Conservation (phyloP, 2,113 vertebrate species). For the Nothoprocta perdicaria region DNA sequence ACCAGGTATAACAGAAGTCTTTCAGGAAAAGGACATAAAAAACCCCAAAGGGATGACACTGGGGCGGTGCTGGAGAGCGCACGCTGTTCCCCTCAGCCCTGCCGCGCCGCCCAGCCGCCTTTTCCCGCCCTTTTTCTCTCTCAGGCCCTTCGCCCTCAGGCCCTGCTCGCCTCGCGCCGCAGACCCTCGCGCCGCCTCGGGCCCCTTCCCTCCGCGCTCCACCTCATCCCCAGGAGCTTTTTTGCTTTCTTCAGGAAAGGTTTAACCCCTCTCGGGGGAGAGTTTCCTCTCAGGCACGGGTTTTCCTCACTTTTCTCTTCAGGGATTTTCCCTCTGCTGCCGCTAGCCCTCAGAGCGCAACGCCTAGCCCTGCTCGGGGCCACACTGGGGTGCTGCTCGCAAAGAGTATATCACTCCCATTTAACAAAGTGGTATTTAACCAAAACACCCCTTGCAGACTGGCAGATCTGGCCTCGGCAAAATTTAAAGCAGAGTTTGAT, state of each 20-base stretch:
- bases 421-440: rapidly evolving
- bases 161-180: neutral
- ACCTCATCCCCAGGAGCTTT: rapidly evolving
- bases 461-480: neutral
- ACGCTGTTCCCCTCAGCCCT: neutral
- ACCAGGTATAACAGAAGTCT: neutral
- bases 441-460: neutral
- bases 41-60: neutral
- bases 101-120: rapidly evolving
- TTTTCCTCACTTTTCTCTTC: neutral
- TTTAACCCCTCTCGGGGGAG: neutral
- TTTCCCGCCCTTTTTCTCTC: neutral
- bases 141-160: too few species aligned
- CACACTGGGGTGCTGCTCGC: rapidly evolving
- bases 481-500: neutral
- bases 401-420: rapidly evolving
- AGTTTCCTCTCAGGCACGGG: neutral
- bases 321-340: too few species aligned
- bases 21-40: neutral
- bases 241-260: neutral
- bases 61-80: too few species aligned
- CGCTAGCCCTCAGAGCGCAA: neutral
- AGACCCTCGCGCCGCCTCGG: neutral
- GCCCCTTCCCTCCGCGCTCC: rapidly evolving
- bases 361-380: neutral